Conservation (phyloP, 2,888 invertebrate species). For the Ryuthela nishihirai region DNA sequence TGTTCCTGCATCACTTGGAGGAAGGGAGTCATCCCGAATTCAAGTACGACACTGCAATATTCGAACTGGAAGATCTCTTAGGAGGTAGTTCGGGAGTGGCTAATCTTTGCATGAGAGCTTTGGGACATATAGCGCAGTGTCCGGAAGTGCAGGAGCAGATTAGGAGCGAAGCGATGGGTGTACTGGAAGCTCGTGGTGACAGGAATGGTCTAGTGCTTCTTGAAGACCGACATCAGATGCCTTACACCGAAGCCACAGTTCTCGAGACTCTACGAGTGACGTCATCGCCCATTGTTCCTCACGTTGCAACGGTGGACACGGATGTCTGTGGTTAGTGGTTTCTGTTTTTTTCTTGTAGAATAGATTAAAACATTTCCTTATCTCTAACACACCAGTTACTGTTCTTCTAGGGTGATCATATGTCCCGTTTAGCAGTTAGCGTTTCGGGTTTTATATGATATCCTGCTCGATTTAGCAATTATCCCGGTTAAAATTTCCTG, state of each 20-base stretch:
- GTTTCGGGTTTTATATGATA: no score
- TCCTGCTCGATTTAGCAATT: no score
- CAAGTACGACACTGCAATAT: constrained; percentile 3
- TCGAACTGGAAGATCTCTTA: constrained; percentile 61
- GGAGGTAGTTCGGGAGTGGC: constrained; percentile 85
- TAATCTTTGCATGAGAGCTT: constrained; percentile 68
- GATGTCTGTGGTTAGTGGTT: constrained; percentile 62
- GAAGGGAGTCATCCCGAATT: constrained; percentile 1
- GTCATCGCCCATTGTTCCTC: constrained; percentile 85
- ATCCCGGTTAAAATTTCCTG: no score
- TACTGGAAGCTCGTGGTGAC: constrained; percentile 52
- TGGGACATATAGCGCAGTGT: constrained; percentile 59
- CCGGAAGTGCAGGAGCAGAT: constrained; percentile 62
- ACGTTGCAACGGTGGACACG: constrained; percentile 74
- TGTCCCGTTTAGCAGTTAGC: no score
- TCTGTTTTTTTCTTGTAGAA: no score
- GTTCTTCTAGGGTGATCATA: no score
- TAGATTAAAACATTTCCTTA: no score
- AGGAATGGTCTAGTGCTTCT: constrained; percentile 47
- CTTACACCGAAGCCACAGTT: constrained; percentile 75
- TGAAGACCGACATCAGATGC: constrained; percentile 63
- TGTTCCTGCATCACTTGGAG: constrained; percentile 10
- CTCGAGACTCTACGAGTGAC: constrained; percentile 72
- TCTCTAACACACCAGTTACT: no score
- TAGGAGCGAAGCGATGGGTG: constrained; percentile 59